Evolutionary conservation across 2,888 invertebrate species (phyloP), one percentile per base, ranked within the genome.

Genomic region (Euproctis similis): DNA sequence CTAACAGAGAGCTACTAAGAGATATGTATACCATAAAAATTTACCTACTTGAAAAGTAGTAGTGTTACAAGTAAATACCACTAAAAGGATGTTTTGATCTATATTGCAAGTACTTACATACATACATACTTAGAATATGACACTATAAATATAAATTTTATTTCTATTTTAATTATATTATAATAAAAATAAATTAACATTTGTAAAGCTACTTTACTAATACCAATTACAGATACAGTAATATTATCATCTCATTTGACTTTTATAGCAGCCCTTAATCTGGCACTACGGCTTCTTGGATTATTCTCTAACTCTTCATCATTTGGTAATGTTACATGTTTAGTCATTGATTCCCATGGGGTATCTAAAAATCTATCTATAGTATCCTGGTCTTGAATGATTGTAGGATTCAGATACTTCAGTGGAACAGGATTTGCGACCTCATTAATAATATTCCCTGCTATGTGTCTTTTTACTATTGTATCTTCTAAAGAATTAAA

Each of bases 401-500:
- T 65, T 24, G 85, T 77, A 29, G 89, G 88, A 60, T 89, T 91
- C 8, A 87, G 77, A 56, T 91, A 94, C 55, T 91, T 92, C 18
- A 94, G 71, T 0, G 93, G 90, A 8, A 93, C 62, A 1, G 87
- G 87, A 67, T 92, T 93, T 0, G 91, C 89, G 3, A 88, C 72
- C 49, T 91, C 90, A 58, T 92, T 90, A 11, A 90, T 82, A 20
- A 92, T 82, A 59, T 93, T 91, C 1, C 94, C 94, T 31, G 88
- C 85, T 11, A 98, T 86, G 68, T 97, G 96, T 6, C 96, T 86
- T 66, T 98, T 98, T 0, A 97, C 92, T 40, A 98, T 93, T 1
- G 92, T 92, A 66, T 98, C 98, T 85, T 98, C 97, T 12, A 97
- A 78, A 0, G 96, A 96, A 74, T 97, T 97, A 69, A 97, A 98